A percentile compares a stretch with the other conserved stretches of the same genome.
phyloP scores from a whole-genome alignment of 2,888 invertebrate species.

The Oeneis ivallda region DNA sequence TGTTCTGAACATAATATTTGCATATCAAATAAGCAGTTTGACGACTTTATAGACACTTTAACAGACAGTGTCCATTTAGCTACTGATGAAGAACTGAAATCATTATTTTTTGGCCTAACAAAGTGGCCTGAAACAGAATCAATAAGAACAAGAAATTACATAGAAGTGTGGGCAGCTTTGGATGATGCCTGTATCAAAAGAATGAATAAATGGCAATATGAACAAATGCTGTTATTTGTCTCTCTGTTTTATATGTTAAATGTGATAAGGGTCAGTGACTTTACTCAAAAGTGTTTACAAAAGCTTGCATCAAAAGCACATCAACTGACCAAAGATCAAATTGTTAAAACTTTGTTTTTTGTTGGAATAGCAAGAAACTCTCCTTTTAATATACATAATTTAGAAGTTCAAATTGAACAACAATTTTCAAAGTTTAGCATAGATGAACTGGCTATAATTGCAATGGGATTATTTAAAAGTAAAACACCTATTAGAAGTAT shows the following conservation, averaged over 20 bases:
- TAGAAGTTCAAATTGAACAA: conserved; percentile 81
- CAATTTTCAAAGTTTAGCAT: conserved; percentile 80
- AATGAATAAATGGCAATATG: conserved; percentile 71
- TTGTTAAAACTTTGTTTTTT: conserved; percentile 86
- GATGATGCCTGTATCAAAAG: conserved; percentile 83
- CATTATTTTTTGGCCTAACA: conserved; percentile 74
- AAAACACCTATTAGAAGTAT: conserved; percentile 82
- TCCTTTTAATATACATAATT: conserved; percentile 83
- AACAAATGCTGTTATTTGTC: conserved; percentile 79
- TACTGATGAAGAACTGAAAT: conserved; percentile 80
- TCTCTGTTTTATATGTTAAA: conserved; percentile 85
- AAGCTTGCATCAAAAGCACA: conserved; percentile 81
- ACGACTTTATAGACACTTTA: conserved; percentile 64
- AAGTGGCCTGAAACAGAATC: conserved; percentile 78
- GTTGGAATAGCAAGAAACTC: conserved; percentile 82
- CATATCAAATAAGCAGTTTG: conserved; percentile 65
- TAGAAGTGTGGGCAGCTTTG: conserved; percentile 85
- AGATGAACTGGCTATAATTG: conserved; percentile 86
- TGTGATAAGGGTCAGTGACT: conserved; percentile 80
- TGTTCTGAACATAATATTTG: conserved; percentile 57
- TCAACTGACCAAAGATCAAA: conserved; percentile 81
- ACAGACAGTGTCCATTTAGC: conserved; percentile 79
- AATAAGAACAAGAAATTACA: conserved; percentile 80
- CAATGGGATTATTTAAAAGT: conserved; percentile 90
- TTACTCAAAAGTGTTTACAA: conserved; percentile 75